Percentiles rank a stretch among this genome's conserved stretches.
These are phyloP conservation scores for Drosophila equinoxialis DNA, from an alignment of 1,140 invertebrate species.

Conservation along the genomic window DNA sequence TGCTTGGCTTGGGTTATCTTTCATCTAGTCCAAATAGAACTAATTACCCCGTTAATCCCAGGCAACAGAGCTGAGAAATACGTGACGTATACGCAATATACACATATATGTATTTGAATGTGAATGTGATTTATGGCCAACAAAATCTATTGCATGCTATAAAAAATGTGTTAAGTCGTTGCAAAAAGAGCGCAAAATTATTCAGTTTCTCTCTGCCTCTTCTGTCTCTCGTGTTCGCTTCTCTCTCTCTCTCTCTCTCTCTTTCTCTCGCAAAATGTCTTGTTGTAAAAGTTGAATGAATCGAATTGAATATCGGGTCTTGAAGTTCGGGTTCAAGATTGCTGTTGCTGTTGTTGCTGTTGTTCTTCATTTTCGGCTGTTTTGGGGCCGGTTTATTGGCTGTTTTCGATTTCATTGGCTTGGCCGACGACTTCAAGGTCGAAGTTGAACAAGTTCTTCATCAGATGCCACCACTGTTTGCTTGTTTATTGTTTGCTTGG, in stretches of 20 bases:
- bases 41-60: slow-evolving; percentile 52
- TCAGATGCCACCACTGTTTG: slow-evolving; percentile 38
- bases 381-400: slow-evolving; percentile 53
- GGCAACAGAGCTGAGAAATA: slow-evolving; percentile 24
- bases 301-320: slow-evolving; percentile 55
- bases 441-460: slow-evolving; percentile 67
- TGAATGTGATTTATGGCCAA: slow-evolving; percentile 8
- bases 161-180: slow-evolving; percentile 22
- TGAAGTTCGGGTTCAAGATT: slow-evolving; percentile 71
- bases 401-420: slow-evolving; percentile 73
- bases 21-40: slow-evolving; percentile 45
- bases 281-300: slow-evolving; percentile 76
- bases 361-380: slow-evolving; percentile 59
- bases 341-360: background rate
- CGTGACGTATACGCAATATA: slow-evolving; percentile 56
- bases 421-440: slow-evolving; percentile 63
- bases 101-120: too few relatives aligned
- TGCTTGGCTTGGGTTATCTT: slow-evolving; percentile 46
- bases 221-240: background rate
- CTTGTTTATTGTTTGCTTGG: slow-evolving; percentile 11
- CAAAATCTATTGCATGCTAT: slow-evolving; percentile 58
- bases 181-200: background rate
- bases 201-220: background rate
- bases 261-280: slow-evolving; percentile 38
- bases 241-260: slow-evolving; percentile 21